Evolutionary conservation across 2,888 invertebrate species (phyloP).

Genomic region (Himalopsyche japonica): DNA sequence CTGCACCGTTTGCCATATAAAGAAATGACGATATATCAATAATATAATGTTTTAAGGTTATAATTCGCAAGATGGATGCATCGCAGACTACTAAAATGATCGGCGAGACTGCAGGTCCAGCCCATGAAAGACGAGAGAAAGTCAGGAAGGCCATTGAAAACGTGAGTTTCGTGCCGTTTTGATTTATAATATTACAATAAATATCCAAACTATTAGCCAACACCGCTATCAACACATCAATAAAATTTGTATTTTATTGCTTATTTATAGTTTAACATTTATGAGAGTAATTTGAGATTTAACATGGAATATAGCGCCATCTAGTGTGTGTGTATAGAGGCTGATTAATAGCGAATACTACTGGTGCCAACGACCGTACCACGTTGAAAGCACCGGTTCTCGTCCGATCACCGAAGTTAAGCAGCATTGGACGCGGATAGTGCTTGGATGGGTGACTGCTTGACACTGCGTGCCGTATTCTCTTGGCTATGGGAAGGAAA

Average conservation of each 20-base stretch:
- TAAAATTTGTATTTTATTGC: too few species aligned
- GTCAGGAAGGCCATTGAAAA: conserved; percentile 67
- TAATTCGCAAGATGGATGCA: conserved; percentile 78
- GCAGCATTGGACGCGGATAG: conserved; percentile 18
- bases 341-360: too few species aligned
- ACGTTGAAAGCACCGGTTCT: conserved; percentile 35
- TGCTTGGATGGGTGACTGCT: not conserved
- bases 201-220: too few species aligned
- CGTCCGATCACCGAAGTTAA: conserved; percentile 38
- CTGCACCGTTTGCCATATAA: too few species aligned
- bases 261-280: too few species aligned
- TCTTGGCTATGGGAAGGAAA: too few species aligned
- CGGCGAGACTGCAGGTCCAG: conserved; percentile 78
- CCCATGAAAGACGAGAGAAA: conserved; percentile 74
- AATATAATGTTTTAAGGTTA: conserved; percentile 44
- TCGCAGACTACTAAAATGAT: conserved; percentile 88
- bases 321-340: too few species aligned
- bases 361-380: conserved; percentile 38
- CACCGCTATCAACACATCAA: too few species aligned
- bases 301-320: too few species aligned
- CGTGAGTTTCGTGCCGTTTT: conserved; percentile 50
- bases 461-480: too few species aligned
- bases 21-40: not conserved
- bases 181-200: too few species aligned
- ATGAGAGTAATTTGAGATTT: too few species aligned